Percentiles rank a stretch among this genome's conserved stretches.
Evolutionary conservation across 2,113 vertebrate species (phyloP).

Genomic region (Barnardius zonarius): DNA sequence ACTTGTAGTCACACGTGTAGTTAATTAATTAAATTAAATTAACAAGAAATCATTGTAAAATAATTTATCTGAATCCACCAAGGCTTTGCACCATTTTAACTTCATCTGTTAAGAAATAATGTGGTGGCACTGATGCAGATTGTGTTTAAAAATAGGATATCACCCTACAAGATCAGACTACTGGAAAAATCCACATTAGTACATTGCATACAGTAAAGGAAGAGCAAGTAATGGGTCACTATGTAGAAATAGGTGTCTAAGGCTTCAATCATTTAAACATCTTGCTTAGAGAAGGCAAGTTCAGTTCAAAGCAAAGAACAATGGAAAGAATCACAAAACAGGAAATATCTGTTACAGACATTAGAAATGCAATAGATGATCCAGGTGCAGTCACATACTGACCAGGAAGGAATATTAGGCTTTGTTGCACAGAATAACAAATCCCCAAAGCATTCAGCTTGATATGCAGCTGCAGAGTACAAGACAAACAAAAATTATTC

Average conservation of each 20-base stretch:
- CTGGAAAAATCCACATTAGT: neutral
- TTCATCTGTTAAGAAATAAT: neutral
- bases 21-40: slow-evolving; percentile 65
- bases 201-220: neutral
- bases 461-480: slow-evolving; percentile 64
- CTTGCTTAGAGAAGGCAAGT: slow-evolving; percentile 36
- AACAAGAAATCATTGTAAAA: slow-evolving; percentile 50
- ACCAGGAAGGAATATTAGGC: slow-evolving; percentile 59
- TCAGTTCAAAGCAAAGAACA: slow-evolving; percentile 50
- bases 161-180: neutral
- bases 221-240: slow-evolving; percentile 3
- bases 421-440: slow-evolving; percentile 65
- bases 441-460: slow-evolving; percentile 51
- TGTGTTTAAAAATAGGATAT: neutral
- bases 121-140: neutral
- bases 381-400: slow-evolving; percentile 66
- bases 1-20: slow-evolving; percentile 34
- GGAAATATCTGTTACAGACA: slow-evolving; percentile 69
- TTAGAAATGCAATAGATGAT: slow-evolving; percentile 44
- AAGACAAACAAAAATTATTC: slow-evolving; percentile 67
- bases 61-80: slow-evolving; percentile 16
- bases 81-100: neutral
- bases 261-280: slow-evolving; percentile 37
- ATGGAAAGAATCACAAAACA: slow-evolving; percentile 67
- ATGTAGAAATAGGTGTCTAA: neutral